Conservation (phyloP, 2,797 vertebrate genomes). For the Neoniphon sammara region DNA sequence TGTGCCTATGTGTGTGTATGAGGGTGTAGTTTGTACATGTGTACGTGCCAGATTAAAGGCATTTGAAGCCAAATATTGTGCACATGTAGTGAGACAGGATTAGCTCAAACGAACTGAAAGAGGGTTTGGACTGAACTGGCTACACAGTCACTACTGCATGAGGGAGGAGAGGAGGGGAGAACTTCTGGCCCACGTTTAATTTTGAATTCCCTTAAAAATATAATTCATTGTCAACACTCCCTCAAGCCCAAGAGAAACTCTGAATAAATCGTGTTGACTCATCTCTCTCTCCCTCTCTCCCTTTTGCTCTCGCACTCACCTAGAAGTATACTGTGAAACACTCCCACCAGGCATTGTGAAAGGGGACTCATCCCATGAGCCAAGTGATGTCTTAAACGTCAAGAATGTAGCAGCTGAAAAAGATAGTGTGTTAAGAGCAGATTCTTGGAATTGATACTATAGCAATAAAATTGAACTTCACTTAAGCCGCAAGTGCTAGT, state of each 20-base stretch:
- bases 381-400: slow-evolving; percentile 6
- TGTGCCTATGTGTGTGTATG: not conserved
- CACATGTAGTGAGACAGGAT: not conserved
- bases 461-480: not conserved
- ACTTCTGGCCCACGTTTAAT: slow-evolving; percentile 19
- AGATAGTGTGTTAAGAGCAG: not conserved
- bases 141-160: not conserved
- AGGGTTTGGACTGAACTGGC: slow-evolving; percentile 29
- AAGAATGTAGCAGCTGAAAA: slow-evolving; percentile 13
- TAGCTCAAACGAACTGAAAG: slow-evolving; percentile 6
- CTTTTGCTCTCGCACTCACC: not conserved
- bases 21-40: slow-evolving; percentile 55
- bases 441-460: not conserved
- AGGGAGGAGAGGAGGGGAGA: not conserved
- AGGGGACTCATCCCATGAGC: not conserved
- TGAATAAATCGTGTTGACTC: slow-evolving; percentile 8
- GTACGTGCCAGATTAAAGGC: slow-evolving; percentile 24
- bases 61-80: not conserved
- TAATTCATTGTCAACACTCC: not conserved
- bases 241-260: not conserved
- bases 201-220: not conserved
- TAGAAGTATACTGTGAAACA: slow-evolving; percentile 1
- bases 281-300: not conserved
- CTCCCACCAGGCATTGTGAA: not conserved
- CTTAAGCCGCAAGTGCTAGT: not conserved